Evolutionary conservation across 2,113 vertebrate genomes (phyloP).

Genomic region (Theropithecus gelada): DNA sequence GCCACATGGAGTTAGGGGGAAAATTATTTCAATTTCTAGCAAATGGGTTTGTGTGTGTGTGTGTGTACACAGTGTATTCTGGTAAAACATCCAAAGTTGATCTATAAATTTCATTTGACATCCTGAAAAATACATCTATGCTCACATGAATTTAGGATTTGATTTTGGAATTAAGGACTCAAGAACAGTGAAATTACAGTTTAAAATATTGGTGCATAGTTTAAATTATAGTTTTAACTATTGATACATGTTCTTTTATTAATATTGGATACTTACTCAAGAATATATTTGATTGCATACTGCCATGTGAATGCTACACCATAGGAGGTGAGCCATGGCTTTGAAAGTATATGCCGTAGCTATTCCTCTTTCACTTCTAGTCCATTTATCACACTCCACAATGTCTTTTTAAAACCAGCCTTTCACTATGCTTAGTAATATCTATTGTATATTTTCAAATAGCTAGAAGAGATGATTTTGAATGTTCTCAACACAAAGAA

Average conservation of each 20-base stretch:
- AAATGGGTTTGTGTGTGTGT: background rate
- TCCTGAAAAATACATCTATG: slow-evolving; percentile 8
- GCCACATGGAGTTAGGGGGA: background rate
- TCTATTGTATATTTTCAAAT: background rate
- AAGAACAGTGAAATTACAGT: background rate
- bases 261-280: background rate
- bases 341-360: background rate
- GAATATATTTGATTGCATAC: background rate
- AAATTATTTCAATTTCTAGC: background rate
- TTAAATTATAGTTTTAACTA: slow-evolving; percentile 9
- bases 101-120: background rate
- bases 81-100: background rate
- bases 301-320: background rate
- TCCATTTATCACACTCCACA: background rate
- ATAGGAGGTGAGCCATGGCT: background rate
- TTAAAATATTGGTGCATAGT: background rate
- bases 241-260: background rate
- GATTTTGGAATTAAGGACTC: background rate
- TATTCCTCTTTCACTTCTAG: background rate
- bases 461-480: too few relatives aligned
- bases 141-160: background rate
- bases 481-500: too few relatives aligned
- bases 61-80: too few relatives aligned
- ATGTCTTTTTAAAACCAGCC: background rate
- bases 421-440: background rate